These are phyloP conservation scores for Empis livida DNA, from an alignment of 2,888 invertebrate species.

Conservation along the genomic window DNA sequence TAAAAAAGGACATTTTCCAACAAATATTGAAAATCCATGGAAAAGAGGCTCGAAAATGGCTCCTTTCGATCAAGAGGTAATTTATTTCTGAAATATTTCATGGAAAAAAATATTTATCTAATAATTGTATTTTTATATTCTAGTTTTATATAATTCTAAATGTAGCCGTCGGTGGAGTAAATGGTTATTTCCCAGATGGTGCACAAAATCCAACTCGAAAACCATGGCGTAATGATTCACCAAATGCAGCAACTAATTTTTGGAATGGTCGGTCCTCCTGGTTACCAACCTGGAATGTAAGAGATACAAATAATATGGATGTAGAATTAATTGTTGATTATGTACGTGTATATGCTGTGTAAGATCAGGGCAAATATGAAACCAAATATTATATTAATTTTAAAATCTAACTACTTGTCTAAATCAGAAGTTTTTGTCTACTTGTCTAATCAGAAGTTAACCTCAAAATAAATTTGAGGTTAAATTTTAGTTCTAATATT, in stretches of 20 bases:
- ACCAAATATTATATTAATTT: too few species aligned
- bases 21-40: constrained; percentile 12
- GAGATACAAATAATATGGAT: constrained; percentile 38
- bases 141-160: constrained; percentile 52
- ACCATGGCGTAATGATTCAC: constrained; percentile 36
- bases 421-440: too few species aligned
- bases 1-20: constrained; percentile 45
- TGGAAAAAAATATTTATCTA: too few species aligned
- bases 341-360: constrained; percentile 50
- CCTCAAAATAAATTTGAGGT: too few species aligned
- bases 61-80: constrained; percentile 51
- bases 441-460: too few species aligned
- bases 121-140: constrained; percentile 1
- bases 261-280: constrained; percentile 44
- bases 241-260: constrained; percentile 44
- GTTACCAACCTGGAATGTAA: constrained; percentile 46
- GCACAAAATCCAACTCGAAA: constrained; percentile 41
- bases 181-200: constrained; percentile 46
- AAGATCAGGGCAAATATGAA: constrained; percentile 13
- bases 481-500: too few species aligned
- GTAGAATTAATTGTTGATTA: constrained; percentile 54
- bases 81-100: constrained; percentile 9
- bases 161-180: constrained; percentile 52
- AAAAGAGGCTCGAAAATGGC: constrained; percentile 43
- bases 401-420: too few species aligned